Evolutionary conservation across 1,140 invertebrate genomes (phyloP), one percentile per base, ranked within the genome.

Genomic region (Ericerus pela): DNA sequence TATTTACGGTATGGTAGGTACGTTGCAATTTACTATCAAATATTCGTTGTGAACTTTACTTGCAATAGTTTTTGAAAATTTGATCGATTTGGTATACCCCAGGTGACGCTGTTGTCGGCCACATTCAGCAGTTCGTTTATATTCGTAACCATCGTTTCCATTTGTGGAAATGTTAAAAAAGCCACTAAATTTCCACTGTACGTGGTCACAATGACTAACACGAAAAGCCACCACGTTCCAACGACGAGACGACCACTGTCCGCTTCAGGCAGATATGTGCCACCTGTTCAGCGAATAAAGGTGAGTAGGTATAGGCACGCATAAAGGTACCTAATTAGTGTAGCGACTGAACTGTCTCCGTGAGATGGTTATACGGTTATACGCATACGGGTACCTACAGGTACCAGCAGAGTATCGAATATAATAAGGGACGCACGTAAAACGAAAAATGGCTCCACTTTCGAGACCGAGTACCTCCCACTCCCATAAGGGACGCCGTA

Each of bases 111-210:
- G 1, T 74, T 69, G 6, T 65, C 61, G 37, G 72, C 73, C 51
- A 79, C 75, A 0, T 70, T 69, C 16, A 88, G 60, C 1, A 93
- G 65, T 62, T 90, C 83, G 6, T 79, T 72, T 0, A 92, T 66
- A 0, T 77, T 82, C 4, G 83, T 79, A 1, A 93, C 79, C 0
- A 85, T 76, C 5, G 76, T 75, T 64, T 89, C 82, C 64, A 88
- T 83, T 67, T 84, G 82, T 0, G 90, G 89, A 66, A 95, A 94
- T 0, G 92, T 95, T 8, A 96, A 74, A 65, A 92, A 92, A 3
- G 91, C 91, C 0, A 95, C 89, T 24, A 96, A 74, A 69, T 89
- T 93, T 5, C 90, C 90, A 33, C 85, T 89, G 69, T 95, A 96
- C 0, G 88, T 92, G 2, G 91, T 92, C 0, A 92, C 83, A 0